Evolutionary conservation across 2,888 invertebrate species (phyloP), one percentile per base, ranked within the genome.

Genomic region (Villa cingulata): DNA sequence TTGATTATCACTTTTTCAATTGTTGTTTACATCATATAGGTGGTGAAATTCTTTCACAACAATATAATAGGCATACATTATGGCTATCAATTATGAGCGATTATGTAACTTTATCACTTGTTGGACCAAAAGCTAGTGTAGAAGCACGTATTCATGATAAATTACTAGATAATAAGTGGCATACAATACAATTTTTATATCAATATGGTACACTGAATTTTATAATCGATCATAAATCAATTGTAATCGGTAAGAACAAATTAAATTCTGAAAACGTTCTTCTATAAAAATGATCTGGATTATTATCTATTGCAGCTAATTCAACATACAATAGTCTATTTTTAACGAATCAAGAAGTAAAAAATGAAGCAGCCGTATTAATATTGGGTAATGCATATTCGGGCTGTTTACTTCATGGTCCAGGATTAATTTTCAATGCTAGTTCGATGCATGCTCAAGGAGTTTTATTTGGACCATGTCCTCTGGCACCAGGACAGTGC

Each of bases 361-460:
- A 82, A 64, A 78, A 80, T 56, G 79, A 77, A 57, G 81, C 81
- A 54, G 81, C 83, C 20, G 79, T 82, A 53, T 71, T 88, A 57
- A 78, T 84, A 54, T 78, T 90, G 52, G 89, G 89, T 42, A 82
- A 82, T 63, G 78, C 81, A 56, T 88, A 86, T 72, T 78, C 79
- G 59, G 90, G 89, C 53, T 90, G 90, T 66, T 75, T 90, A 51
- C 75, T 82, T 57, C 86, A 89, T 72, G 89, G 89, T 1, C 89
- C 89, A n/a, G 84, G 86, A 53, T 74, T 90, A 37, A 79, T 84
- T 59, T 87, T 89, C 67, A 79, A 81, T 63, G 67, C 74, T 17
- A 73, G 75, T 53, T 70, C 76, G 48, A 74, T 81, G 54, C 74
- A 78, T 57, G 73, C 74, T 44, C 75, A 77, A 56, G 82, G 83